A percentile compares a stretch with the other conserved stretches of the same genome.
phyloP scores from a whole-genome alignment of 2,888 invertebrate genomes.

The Drosophila emarginata region DNA sequence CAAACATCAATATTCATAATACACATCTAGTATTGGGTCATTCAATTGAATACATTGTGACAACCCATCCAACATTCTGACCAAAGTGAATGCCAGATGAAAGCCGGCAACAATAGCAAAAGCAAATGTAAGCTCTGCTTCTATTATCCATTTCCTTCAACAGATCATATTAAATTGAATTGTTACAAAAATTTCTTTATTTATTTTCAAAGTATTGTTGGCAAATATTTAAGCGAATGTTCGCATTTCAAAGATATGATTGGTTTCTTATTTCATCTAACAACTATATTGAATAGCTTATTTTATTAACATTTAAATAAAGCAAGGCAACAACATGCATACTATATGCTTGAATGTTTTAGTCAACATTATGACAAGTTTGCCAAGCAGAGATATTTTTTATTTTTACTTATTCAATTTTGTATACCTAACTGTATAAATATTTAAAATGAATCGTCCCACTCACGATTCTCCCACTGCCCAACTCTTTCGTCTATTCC shows the following conservation, averaged over 20 bases:
- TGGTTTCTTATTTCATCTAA: too few relatives aligned
- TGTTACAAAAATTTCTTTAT: too few relatives aligned
- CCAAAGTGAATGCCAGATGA: background rate
- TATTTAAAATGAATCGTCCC: background rate
- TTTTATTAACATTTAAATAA: too few relatives aligned
- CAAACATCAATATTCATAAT: background rate
- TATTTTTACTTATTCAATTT: background rate
- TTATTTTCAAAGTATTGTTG: too few relatives aligned
- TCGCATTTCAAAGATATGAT: too few relatives aligned
- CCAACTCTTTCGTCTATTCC: background rate
- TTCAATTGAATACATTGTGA: background rate
- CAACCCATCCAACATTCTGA: background rate
- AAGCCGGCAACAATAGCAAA: background rate
- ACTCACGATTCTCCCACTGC: background rate
- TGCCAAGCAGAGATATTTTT: background rate
- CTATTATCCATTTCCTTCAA: too few relatives aligned
- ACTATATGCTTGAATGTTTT: background rate
- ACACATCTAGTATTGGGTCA: background rate
- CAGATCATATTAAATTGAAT: too few relatives aligned
- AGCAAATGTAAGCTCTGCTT: background rate
- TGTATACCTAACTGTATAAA: background rate
- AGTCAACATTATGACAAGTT: background rate
- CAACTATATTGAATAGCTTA: too few relatives aligned
- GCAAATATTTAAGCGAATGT: too few relatives aligned
- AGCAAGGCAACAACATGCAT: background rate